Percentiles rank a stretch among this genome's conserved stretches.
These are phyloP conservation scores for Hypomesus transpacificus DNA, from an alignment of 2,113 vertebrate species.

Conservation along the genomic window DNA sequence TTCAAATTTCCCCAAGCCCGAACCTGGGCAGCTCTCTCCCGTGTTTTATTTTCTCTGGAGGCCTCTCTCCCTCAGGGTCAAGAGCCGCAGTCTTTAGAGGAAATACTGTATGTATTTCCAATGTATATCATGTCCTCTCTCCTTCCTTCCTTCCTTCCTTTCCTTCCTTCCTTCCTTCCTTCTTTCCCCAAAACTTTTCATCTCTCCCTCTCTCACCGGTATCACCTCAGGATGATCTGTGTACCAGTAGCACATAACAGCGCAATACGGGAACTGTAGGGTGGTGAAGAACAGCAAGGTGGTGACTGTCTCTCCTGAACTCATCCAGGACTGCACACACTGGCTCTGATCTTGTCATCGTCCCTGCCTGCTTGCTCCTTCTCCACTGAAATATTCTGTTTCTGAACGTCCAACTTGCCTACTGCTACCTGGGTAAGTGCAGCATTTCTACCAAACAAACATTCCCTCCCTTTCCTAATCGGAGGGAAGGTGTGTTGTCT, in stretches of 20 bases:
- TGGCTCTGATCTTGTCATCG: too few species aligned
- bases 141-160: neutral
- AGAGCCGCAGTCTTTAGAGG: slow-evolving; percentile 25
- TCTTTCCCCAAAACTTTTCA: slow-evolving; percentile 10
- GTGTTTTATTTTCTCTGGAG: slow-evolving; percentile 46
- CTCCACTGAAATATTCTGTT: slow-evolving; percentile 39
- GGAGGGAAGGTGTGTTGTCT: neutral
- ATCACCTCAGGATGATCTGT: too few species aligned
- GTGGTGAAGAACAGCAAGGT: too few species aligned
- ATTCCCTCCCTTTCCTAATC: slow-evolving; percentile 2
- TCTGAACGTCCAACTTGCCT: slow-evolving; percentile 53
- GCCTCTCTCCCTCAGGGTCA: slow-evolving; percentile 39
- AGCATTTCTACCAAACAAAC: slow-evolving; percentile 51
- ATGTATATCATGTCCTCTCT: slow-evolving; percentile 29
- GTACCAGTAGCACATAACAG: too few species aligned
- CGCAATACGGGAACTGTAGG: too few species aligned
- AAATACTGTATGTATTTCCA: slow-evolving; percentile 43
- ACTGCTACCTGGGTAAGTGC: slow-evolving; percentile 64
- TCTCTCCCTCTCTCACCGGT: neutral
- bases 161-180: neutral
- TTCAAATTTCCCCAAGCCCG: slow-evolving; percentile 43
- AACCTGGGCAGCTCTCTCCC: slow-evolving; percentile 42
- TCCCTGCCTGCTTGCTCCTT: too few species aligned
- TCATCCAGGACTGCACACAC: too few species aligned
- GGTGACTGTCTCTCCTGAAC: too few species aligned